Base-by-base conservation (phyloP, 2,888 invertebrate species). In the Sturmia bella region DNA sequence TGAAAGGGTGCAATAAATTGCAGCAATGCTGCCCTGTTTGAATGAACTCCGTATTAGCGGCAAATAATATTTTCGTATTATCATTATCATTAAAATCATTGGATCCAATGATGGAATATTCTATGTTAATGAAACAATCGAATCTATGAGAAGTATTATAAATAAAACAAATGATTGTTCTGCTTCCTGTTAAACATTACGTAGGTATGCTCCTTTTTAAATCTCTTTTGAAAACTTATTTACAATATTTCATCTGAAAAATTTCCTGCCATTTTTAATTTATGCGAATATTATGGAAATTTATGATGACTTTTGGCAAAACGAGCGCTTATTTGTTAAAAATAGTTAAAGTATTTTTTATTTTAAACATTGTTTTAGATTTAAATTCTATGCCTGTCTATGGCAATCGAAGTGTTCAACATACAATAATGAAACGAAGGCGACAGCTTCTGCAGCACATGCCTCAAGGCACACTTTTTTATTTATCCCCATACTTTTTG, bases 371-470 rank as follows among this genome's bases (percentile, higher is more conserved):
- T 74, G 66, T 66, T 78, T 43, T 43, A 70, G 61, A 78, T 78
- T 75, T 72, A 54, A 78, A 66, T 69, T 76, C 45, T 48, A 48
- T 56, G 39, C 11, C 6, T 74, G 56, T 39, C 43, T 45, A 7
- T 21, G 45, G 43, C 52, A 41, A 61, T 54, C 73, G 50, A 32
- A 54, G 13, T 52, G 75, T 50, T 48, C 17, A 56, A 77, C 59
- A 50, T 54, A 54, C 57, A 66, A 66, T 54, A 76, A 68, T 68
- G 57, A 41, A 74, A 77, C 21, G 59, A 54, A 70, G 74, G 74
- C 66, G 76, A 50, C 82, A 82, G 82, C 77, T 74, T 70, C 82
- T 74, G 82, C 64, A 70, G 82, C 82, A 82, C 82, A 82, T 74
- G 82, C 57, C 59, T 59, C 24, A 78, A 57, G 72, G 78, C 78